These are phyloP conservation scores for Premnoplex brunnescens DNA, from an alignment of 2,797 vertebrate species.

Conservation along the genomic window DNA sequence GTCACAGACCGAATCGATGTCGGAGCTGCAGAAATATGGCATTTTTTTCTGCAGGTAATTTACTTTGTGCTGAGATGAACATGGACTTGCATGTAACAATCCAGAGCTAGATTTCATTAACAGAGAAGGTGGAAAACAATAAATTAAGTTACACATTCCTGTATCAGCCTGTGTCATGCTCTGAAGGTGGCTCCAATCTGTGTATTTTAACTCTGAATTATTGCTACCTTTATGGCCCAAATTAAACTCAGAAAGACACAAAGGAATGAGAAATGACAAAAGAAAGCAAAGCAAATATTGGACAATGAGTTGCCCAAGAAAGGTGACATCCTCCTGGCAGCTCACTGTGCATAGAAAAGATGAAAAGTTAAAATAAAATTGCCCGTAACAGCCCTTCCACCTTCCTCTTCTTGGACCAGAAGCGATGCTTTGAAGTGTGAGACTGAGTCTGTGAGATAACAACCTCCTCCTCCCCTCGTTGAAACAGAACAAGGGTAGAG, in stretches of 20 bases:
- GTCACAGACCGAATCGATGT: neutral
- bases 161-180: neutral
- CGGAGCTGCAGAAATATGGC: neutral
- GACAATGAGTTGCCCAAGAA: neutral
- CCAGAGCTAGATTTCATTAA: neutral
- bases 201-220: neutral
- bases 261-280: neutral
- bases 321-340: neutral
- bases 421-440: fast-evolving
- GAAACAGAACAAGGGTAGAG: neutral
- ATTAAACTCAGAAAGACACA: neutral
- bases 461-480: neutral
- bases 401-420: neutral
- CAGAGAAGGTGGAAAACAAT: neutral
- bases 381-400: neutral
- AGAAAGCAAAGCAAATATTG: neutral
- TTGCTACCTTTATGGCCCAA: neutral
- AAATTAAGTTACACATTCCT: neutral
- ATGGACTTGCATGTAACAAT: fast-evolving
- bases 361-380: neutral
- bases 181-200: neutral
- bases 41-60: neutral
- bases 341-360: neutral
- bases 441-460: neutral
- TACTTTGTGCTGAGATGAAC: neutral